phyloP scores from a whole-genome alignment of 2,797 vertebrate genomes.

The Lerista edwardsae region DNA sequence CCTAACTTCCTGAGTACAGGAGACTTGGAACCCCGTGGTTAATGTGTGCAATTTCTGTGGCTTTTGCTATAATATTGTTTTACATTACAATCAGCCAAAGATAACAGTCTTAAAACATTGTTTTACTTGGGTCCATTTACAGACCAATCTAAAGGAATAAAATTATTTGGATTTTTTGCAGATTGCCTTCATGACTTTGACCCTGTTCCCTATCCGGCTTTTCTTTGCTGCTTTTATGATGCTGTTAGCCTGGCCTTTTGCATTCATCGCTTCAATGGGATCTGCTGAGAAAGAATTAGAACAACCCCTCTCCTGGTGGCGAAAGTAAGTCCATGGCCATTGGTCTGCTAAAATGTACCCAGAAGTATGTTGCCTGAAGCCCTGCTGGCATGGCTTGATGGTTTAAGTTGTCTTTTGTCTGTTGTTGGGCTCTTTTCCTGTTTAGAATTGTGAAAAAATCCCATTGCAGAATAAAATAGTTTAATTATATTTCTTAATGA shows the following conservation, averaged over 20 bases:
- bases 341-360: not conserved
- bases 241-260: constrained; percentile 96
- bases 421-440: not conserved
- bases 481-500: not conserved
- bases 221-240: constrained; percentile 95
- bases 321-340: constrained; percentile 83
- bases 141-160: constrained; percentile 19
- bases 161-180: constrained; percentile 71
- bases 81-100: not conserved
- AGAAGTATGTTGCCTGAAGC: not conserved
- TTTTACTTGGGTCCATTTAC: not conserved
- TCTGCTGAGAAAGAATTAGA: constrained; percentile 81
- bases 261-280: constrained; percentile 89
- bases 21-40: not conserved
- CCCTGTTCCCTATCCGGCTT: constrained; percentile 93
- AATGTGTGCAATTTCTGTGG: not conserved
- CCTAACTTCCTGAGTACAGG: not conserved
- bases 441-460: not conserved
- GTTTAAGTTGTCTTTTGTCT: not conserved
- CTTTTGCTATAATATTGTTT: not conserved
- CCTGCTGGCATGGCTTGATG: constrained; percentile 9
- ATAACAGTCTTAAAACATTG: not conserved
- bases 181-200: constrained; percentile 95
- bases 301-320: constrained; percentile 90
- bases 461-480: not conserved